Conservation (phyloP, 2,113 vertebrate genomes). For the Arenaria interpres region DNA sequence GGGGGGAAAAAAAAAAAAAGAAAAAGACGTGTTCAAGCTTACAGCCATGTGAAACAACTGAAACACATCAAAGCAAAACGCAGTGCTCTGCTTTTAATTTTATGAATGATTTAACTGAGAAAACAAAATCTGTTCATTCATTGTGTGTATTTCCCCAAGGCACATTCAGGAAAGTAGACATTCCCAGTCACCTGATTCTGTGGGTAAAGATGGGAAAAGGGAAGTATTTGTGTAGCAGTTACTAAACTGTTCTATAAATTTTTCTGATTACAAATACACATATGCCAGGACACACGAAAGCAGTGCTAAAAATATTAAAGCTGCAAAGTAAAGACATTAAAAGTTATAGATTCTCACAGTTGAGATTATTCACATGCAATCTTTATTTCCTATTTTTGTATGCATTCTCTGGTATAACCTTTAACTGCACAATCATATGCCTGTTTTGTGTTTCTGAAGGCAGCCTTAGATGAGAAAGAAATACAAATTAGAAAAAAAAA, state of each 20-base stretch:
- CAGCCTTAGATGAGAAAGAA: not conserved
- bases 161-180: not conserved
- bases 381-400: not conserved
- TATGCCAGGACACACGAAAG: not conserved
- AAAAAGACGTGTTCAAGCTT: not conserved
- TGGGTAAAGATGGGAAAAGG: not conserved
- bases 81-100: slow-evolving; percentile 3
- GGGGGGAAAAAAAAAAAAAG: not conserved
- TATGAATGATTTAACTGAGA: slow-evolving; percentile 42
- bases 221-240: not conserved
- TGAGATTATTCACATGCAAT: not conserved
- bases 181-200: not conserved
- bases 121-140: slow-evolving; percentile 39
- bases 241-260: not conserved
- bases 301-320: not conserved
- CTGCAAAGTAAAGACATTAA: not conserved
- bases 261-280: not conserved
- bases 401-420: not conserved
- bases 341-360: not conserved
- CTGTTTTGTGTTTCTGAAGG: not conserved
- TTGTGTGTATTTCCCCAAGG: not conserved
- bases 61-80: not conserved
- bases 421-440: not conserved
- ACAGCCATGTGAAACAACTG: not conserved
- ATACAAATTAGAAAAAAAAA: not conserved